Percentiles rank a stretch among this genome's conserved stretches.
Evolutionary conservation across 2,888 invertebrate genomes (phyloP).

Genomic region (Rapana venosa): DNA sequence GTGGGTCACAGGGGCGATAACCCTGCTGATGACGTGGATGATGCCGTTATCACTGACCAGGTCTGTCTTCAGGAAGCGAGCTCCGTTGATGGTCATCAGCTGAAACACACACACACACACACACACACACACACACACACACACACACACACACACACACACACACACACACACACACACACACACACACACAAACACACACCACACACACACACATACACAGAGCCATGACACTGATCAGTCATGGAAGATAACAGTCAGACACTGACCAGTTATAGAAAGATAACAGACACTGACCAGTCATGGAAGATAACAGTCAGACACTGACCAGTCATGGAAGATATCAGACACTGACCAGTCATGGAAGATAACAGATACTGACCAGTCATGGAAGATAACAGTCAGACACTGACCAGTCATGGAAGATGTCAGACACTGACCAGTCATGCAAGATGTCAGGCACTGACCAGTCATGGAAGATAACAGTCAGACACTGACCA

Average conservation of each 20-base stretch:
- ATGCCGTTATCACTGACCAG: conserved; percentile 64
- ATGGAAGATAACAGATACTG: too few species aligned
- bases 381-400: too few species aligned
- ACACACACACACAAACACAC: neutral
- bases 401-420: too few species aligned
- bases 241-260: neutral
- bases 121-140: neutral
- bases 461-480: too few species aligned
- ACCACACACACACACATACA: conserved; percentile 16
- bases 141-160: conserved; percentile 14
- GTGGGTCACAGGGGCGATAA: conserved; percentile 62
- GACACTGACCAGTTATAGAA: neutral
- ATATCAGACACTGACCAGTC: too few species aligned
- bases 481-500: too few species aligned
- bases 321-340: too few species aligned
- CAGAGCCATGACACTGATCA: neutral
- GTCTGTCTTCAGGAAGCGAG: conserved; percentile 57
- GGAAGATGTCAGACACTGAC: too few species aligned
- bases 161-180: neutral
- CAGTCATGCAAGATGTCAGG: too few species aligned
- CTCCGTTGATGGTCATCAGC: conserved; percentile 66
- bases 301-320: too few species aligned
- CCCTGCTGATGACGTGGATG: conserved; percentile 64
- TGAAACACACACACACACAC: conserved; percentile 46
- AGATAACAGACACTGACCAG: too few species aligned